Evolutionary conservation across 2,113 vertebrate genomes (phyloP), one percentile per base, ranked within the genome.

Genomic region (Telmatochromis sp.): DNA sequence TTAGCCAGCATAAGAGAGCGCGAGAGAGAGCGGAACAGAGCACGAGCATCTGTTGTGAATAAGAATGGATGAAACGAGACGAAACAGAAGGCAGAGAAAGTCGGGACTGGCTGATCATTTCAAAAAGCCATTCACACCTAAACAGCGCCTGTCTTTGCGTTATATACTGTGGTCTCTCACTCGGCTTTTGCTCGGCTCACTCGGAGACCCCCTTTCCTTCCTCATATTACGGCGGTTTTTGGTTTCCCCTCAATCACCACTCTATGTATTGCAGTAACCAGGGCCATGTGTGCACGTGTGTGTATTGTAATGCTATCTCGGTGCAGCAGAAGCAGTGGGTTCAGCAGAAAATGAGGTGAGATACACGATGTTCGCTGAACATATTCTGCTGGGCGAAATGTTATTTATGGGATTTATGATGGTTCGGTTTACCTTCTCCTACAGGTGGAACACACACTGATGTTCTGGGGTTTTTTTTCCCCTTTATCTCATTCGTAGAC

Each of bases 241-340:
- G 86, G 89, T 94, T 95, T 93, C 88, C 88, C 83, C 89, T 95
- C 94, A 94, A 89, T 96, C 91, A 94, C 88, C 89, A 50, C 84
- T 88, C 87, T 75, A 91, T 81, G 90, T 89, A 91, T 86, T 92
- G 90, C 87, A 88, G 89, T 93, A 96, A 96, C 92, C 87, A 94
- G 89, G 81, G 65, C 92, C 95, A 95, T 95, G 91, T 96, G 94
- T 78, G 73, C 17, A 78, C 45, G 17, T 78, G 73, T 51, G 68
- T 65, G 75, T 31, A n/a, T 40, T 81, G 84, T 75, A 91, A 89
- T 84, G 60, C 86, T 90, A 92, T 71, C 89, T 80, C 53, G 45
- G 40, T 88, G 85, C 31, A 89, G 81, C 53, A 85, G 91, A 87
- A 81, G 31, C 26, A 3, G 71, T 73, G 15, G 60, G 51, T 89